Conservation (phyloP, 2,888 invertebrate genomes). For the Eubasilissa splendida region DNA sequence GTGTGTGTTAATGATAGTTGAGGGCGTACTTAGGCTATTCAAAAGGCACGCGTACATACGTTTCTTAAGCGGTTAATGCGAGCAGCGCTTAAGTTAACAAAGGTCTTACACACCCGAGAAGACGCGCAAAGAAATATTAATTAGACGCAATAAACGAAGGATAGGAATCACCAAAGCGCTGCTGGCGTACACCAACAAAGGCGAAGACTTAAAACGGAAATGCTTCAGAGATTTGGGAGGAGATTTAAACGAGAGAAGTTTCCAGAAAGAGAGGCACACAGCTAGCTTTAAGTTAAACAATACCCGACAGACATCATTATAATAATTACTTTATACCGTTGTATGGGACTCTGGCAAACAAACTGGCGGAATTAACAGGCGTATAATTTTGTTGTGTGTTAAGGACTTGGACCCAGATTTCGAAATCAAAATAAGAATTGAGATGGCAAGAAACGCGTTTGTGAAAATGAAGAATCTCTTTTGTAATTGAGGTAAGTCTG, state of each 20-base stretch:
- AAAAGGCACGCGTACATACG: too few relatives aligned
- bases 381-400: too few relatives aligned
- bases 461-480: too few relatives aligned
- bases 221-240: slow-evolving; percentile 1
- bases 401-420: too few relatives aligned
- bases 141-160: background rate
- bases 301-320: slow-evolving; percentile 29
- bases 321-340: slow-evolving; percentile 23
- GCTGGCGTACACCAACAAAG: background rate
- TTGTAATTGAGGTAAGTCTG: too few relatives aligned
- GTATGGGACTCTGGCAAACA: slow-evolving; percentile 9
- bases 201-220: background rate
- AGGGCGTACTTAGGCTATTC: too few relatives aligned
- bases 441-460: too few relatives aligned
- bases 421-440: too few relatives aligned
- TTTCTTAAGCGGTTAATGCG: too few relatives aligned
- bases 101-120: background rate
- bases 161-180: background rate
- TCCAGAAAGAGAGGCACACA: slow-evolving; percentile 6
- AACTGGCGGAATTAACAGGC: background rate
- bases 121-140: slow-evolving; percentile 5
- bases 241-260: slow-evolving; percentile 14
- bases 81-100: too few relatives aligned
- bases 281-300: slow-evolving; percentile 30
- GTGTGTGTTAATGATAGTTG: too few relatives aligned